Evolutionary conservation across 1,140 invertebrate genomes (phyloP).

Genomic region (Phymorhynchus buccinoides): DNA sequence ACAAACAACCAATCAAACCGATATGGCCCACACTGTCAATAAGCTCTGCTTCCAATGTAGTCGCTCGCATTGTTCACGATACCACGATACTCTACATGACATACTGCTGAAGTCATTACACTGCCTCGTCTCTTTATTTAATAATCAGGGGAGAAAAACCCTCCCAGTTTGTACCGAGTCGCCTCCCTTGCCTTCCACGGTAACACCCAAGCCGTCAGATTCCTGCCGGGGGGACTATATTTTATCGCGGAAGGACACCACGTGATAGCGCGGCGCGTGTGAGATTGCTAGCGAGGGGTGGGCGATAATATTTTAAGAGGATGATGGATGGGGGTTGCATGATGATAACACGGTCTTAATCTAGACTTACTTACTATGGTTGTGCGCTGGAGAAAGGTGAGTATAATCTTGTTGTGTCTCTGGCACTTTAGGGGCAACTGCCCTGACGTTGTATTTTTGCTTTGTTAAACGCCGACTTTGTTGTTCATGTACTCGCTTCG

Average conservation of each 20-base stretch:
- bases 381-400: background rate
- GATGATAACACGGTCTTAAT: background rate
- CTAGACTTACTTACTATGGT: too few species aligned
- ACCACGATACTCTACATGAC: too few species aligned
- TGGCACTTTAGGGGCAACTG: background rate
- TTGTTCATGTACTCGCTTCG: too few species aligned
- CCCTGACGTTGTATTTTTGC: too few species aligned
- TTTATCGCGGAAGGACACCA: slow-evolving; percentile 32
- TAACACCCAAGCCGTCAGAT: slow-evolving; percentile 23
- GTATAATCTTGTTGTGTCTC: background rate
- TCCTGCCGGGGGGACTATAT: slow-evolving; percentile 20
- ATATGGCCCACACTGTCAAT: too few species aligned
- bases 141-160: background rate
- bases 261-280: slow-evolving; percentile 32
- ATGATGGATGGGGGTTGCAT: slow-evolving; percentile 14
- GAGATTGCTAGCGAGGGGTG: slow-evolving; percentile 33
- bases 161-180: background rate
- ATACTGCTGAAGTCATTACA: too few species aligned
- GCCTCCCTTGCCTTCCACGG: background rate
- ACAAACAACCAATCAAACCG: too few species aligned
- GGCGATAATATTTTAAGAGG: slow-evolving; percentile 30
- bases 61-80: too few species aligned
- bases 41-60: too few species aligned
- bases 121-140: too few species aligned
- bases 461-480: too few species aligned